Base-by-base conservation (phyloP, 1,140 invertebrate species). In the Polyergus mexicanus region DNA sequence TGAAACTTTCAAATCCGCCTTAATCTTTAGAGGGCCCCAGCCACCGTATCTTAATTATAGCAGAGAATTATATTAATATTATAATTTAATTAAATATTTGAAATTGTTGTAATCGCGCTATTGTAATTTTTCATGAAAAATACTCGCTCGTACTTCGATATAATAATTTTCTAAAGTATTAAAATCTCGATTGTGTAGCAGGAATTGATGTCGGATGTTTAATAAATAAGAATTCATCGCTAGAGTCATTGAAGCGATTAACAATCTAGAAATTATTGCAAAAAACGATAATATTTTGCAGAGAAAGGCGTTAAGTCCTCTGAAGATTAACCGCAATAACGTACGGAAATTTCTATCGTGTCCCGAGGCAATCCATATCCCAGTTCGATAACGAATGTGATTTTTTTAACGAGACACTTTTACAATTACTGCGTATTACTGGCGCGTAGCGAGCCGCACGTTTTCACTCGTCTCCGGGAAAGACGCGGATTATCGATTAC, bases 361-460 rank as follows among this genome's bases (percentile, higher is more conserved):
- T 72, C 66, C 78, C 51, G 78, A 81, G 78, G 78, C 78, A 71
- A 83, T 83, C 51, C 78, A 83, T 83, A 83, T 83, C 78, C 78
- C 78, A 83, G 78, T 83, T 83, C 78, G 78, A 83, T 83, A 83
- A 83, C 78, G 78, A 83, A 83, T 83, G 78, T 83, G 78, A 83
- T 83, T 83, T 83, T 83, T 83, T 72, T 83, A 83, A 83, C 78
- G 78, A 83, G 68, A 71, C 68, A 83, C 78, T 83, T 83, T 83
- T 83, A 83, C 78, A 83, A 83, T 72, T 72, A 47, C 78, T 74
- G 78, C 68, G 68, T 83, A 72, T 83, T 54, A 83, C 78, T 72
- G 78, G 78, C 68, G 78, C 54, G 78, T 62, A 44, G 68, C 78
- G 68, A 83, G 78, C 68, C 68, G 28, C 68, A 71, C 68, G 19